Evolutionary conservation across 2,888 invertebrate species (phyloP).

Genomic region (Fabriciana adippe): DNA sequence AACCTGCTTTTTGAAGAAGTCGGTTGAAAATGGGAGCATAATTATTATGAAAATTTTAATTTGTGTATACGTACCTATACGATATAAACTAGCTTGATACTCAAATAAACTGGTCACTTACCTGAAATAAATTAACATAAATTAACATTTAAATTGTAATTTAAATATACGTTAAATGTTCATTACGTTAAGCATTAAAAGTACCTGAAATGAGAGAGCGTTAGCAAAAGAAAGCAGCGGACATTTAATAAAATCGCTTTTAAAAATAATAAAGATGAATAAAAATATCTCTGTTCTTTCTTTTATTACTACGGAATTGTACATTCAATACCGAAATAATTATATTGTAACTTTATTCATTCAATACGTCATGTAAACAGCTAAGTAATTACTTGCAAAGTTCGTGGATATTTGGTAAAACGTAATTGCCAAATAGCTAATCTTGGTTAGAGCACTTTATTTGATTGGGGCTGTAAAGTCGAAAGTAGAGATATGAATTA

Average conservation of each 20-base stretch:
- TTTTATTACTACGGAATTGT: neutral
- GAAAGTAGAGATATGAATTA: slow-evolving; percentile 4
- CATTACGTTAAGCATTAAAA: too few relatives aligned
- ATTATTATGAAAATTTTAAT: too few relatives aligned
- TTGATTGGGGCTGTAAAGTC: slow-evolving; percentile 24
- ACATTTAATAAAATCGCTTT: too few relatives aligned
- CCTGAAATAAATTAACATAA: slow-evolving; percentile 25
- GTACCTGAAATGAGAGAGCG: too few relatives aligned
- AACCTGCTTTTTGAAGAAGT: too few relatives aligned
- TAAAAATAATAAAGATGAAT: too few relatives aligned
- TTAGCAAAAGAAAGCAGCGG: too few relatives aligned
- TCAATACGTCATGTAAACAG: slow-evolving; percentile 1
- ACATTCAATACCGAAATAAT: neutral
- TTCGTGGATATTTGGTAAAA: slow-evolving; percentile 22
- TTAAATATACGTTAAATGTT: neutral
- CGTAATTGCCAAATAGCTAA: slow-evolving; percentile 26
- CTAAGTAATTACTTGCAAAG: slow-evolving; percentile 31
- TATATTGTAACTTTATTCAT: slow-evolving; percentile 2
- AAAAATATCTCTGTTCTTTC: too few relatives aligned
- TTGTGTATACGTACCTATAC: neutral
- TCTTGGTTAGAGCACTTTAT: slow-evolving; percentile 28
- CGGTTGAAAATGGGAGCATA: too few relatives aligned
- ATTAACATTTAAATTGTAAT: neutral
- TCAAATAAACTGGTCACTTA: slow-evolving; percentile 16
- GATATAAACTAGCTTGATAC: neutral